phyloP scores from a whole-genome alignment of 2,113 vertebrate genomes.

The Phycodurus eques region DNA sequence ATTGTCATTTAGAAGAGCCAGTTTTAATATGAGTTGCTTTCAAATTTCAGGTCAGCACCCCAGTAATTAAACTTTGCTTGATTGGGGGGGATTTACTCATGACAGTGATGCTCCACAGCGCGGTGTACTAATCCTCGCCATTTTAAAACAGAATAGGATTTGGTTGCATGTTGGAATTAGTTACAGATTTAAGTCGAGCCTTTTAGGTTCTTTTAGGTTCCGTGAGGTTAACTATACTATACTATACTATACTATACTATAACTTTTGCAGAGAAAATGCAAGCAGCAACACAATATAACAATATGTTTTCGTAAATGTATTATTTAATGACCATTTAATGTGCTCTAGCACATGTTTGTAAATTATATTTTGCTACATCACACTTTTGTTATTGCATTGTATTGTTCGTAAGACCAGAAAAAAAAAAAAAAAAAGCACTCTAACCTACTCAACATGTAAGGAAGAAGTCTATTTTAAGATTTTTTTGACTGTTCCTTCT shows the following conservation, averaged over 20 bases:
- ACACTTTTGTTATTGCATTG: too few species aligned
- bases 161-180: not conserved
- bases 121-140: slow-evolving; percentile 7
- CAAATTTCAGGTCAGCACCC: slow-evolving; percentile 32
- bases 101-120: slow-evolving; percentile 19
- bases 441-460: not conserved
- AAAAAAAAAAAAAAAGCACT: too few species aligned
- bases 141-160: slow-evolving; percentile 18
- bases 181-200: not conserved
- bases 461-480: too few species aligned
- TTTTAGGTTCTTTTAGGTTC: not conserved
- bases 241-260: not conserved
- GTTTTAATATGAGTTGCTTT: slow-evolving; percentile 49
- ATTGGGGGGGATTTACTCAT: slow-evolving; percentile 34
- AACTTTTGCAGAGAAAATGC: not conserved
- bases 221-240: too few species aligned
- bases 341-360: too few species aligned
- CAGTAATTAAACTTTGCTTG: slow-evolving; percentile 50
- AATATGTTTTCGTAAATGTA: not conserved
- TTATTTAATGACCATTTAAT: too few species aligned
- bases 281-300: not conserved
- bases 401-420: slow-evolving; percentile 1
- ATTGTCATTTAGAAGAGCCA: slow-evolving; percentile 34
- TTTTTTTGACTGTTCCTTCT: too few species aligned
- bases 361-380: too few species aligned